phyloP scores from a whole-genome alignment of 2,888 invertebrate genomes.

The Rotaria macrura region DNA sequence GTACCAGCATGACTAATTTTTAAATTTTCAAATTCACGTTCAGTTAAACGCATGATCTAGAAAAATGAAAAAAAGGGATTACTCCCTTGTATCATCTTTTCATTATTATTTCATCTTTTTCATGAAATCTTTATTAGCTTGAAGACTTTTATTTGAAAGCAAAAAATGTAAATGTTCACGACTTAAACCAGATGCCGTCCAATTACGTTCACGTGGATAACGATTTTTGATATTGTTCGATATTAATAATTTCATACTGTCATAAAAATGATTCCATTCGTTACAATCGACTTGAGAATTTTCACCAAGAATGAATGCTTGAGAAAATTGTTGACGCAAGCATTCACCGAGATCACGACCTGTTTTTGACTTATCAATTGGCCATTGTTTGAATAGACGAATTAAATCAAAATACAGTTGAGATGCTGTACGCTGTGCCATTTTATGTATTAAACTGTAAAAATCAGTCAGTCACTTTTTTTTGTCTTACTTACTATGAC shows the following conservation, averaged over 20 bases:
- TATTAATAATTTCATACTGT: constrained; percentile 24
- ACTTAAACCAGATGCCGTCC: constrained; percentile 27
- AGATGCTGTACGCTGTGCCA: neutral
- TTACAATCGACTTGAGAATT: constrained; percentile 12
- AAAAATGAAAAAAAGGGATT: neutral
- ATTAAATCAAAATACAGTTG: constrained; percentile 30
- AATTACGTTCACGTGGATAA: constrained; percentile 23
- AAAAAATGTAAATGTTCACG: constrained; percentile 27
- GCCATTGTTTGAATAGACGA: constrained; percentile 32
- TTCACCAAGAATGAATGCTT: constrained; percentile 26
- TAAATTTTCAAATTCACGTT: constrained; percentile 42
- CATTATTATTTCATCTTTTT: neutral
- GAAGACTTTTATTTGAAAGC: constrained; percentile 27
- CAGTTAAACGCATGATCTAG: constrained; percentile 40
- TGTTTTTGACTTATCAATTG: constrained; percentile 29
- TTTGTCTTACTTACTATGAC: neutral
- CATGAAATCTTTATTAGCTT: neutral
- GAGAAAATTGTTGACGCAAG: constrained; percentile 27
- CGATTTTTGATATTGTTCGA: constrained; percentile 20
- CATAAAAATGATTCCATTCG: constrained; percentile 25
- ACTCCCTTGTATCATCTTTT: neutral
- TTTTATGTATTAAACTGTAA: neutral
- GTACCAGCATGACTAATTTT: constrained; percentile 42
- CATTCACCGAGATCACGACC: constrained; percentile 30
- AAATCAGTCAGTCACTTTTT: neutral